A percentile compares a stretch with the other conserved stretches of the same genome.
These are phyloP conservation scores for Alexandromys fortis DNA, from an alignment of 2,113 vertebrate genomes.

Conservation along the genomic window DNA sequence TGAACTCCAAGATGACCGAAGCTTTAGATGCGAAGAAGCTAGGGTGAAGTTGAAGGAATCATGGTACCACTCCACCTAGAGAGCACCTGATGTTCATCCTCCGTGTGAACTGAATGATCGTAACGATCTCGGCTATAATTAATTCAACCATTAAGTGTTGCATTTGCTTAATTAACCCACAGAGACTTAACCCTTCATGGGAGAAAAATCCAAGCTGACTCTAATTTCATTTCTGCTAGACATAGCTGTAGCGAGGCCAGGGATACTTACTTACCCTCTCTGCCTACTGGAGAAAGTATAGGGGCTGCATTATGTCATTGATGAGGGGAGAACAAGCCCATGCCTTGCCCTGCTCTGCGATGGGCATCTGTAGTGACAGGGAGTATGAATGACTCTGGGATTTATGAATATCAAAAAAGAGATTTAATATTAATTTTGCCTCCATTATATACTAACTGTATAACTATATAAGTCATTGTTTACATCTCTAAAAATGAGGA, in stretches of 20 bases:
- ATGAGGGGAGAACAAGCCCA: neutral
- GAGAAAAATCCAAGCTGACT: neutral
- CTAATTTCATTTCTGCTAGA: neutral
- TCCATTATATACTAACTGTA: neutral
- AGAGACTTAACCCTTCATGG: neutral
- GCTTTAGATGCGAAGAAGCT: neutral
- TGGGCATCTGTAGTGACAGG: neutral
- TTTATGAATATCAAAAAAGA: neutral
- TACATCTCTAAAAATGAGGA: neutral
- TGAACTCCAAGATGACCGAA: neutral
- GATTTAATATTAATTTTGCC: neutral
- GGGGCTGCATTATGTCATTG: neutral
- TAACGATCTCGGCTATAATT: neutral
- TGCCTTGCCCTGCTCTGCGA: neutral
- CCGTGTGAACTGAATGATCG: neutral
- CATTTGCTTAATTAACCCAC: neutral
- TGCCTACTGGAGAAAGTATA: neutral
- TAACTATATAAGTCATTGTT: neutral
- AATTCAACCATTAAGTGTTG: neutral
- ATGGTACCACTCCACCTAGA: neutral
- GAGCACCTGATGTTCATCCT: neutral
- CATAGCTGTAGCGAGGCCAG: too few relatives aligned
- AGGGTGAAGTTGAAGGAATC: neutral
- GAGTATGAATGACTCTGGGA: neutral
- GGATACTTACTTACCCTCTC: rapidly evolving